These are phyloP conservation scores for Sycophaga agraensis DNA, from an alignment of 1,140 invertebrate species.

Conservation along the genomic window DNA sequence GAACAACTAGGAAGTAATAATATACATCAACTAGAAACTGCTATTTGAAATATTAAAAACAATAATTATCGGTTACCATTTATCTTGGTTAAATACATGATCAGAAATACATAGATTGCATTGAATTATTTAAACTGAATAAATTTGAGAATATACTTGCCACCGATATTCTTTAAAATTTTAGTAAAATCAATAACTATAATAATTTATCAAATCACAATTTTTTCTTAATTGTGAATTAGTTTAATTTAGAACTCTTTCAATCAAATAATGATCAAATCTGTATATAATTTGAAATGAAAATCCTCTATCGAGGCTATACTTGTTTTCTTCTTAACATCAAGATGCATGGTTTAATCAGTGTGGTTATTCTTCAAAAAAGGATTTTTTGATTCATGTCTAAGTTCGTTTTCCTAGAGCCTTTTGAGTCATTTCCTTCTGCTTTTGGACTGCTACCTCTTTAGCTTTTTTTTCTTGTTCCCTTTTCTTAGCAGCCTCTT, in stretches of 20 bases:
- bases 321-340: background rate
- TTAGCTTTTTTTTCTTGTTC: constrained; percentile 82
- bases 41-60: constrained; percentile 11
- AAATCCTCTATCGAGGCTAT: constrained; percentile 1
- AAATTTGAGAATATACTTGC: background rate
- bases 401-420: constrained; percentile 61
- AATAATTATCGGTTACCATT: background rate
- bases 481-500: constrained; percentile 87
- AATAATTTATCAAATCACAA: no score
- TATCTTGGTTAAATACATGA: background rate
- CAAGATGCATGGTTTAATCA: background rate
- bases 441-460: constrained; percentile 61
- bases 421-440: constrained; percentile 61
- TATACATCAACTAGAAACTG: constrained; percentile 14
- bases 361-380: background rate
- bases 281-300: constrained; percentile 14
- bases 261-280: background rate
- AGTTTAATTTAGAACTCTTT: background rate
- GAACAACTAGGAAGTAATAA: background rate
- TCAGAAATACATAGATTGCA: background rate
- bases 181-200: no score
- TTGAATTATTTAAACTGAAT: background rate
- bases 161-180: background rate
- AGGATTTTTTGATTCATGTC: constrained; percentile 5
- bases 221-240: no score